Evolutionary conservation across 1,140 invertebrate genomes (phyloP), one percentile per base, ranked within the genome.

Genomic region (Drosophila baimaii): DNA sequence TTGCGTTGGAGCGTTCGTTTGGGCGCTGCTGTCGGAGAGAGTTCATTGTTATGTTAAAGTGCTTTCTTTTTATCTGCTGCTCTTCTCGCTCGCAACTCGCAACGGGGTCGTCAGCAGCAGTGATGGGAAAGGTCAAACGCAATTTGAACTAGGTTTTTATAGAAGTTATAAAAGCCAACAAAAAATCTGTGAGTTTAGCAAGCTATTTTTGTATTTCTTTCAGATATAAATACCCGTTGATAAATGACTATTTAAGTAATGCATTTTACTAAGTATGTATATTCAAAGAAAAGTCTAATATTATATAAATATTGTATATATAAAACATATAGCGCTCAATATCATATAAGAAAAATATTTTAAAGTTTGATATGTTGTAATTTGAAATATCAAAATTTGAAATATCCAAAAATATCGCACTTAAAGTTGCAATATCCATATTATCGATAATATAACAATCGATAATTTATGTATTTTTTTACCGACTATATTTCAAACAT

Each of bases 11-110:
- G 31, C 70, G 39, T 43, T 47, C 64, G 43, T 55, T 58, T 62
- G 68, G 68, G 69, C 74, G 54, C 46, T 74, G 54, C 35, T 80
- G 79, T 41, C 41, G 47, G 27, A 49, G 31, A 47, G 15, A 51
- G 73, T 68, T 66, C 44, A 56, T 77, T 76, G 73, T 77, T 77
- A 76, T 55, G 58, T 58, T 74, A 58, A 69, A 86, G 83, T 79
- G 70, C 75, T 82, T 70, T 54, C 58, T 86, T 86, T 86, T 86
- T 86, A 83, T 83, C 64, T 62, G 31, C 19, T 57, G n/a, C 9
- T 57, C 31, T 58, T 44, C 25, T 23, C 10, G 5, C 51, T 35
- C 39, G 6, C 19, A 33, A 23, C 59, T 69, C 6, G 44, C 21
- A 65, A 44, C 19, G 44, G 39, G 62, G 41, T 65, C 29, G 31